Evolutionary conservation across 2,113 vertebrate species (phyloP).

Genomic region (Syngnathoides biaculeatus): DNA sequence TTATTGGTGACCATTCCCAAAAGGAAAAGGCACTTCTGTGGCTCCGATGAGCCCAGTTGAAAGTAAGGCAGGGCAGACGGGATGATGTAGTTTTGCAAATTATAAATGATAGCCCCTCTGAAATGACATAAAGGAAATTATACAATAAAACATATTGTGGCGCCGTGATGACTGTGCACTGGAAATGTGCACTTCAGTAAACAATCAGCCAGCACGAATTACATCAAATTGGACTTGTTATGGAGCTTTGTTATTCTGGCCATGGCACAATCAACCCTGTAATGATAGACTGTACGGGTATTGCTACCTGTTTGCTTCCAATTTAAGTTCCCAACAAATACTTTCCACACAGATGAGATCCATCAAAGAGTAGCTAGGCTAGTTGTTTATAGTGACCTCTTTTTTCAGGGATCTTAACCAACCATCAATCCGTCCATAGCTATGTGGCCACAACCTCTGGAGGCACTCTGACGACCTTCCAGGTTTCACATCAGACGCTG

Average conservation of each 20-base stretch:
- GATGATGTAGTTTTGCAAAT: constrained; percentile 62
- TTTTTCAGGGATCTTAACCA: constrained; percentile 12
- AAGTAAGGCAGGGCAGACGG: constrained; percentile 54
- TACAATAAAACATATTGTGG: constrained; percentile 68
- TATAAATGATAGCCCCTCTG: constrained; percentile 69
- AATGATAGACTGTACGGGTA: constrained; percentile 61
- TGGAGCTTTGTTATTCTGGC: constrained; percentile 54
- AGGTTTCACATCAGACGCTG: constrained; percentile 7
- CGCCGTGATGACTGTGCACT: constrained; percentile 63
- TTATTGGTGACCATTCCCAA: constrained; percentile 64
- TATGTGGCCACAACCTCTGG: not conserved
- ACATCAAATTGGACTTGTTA: constrained; percentile 66
- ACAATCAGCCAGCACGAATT: constrained; percentile 70
- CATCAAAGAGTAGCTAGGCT: constrained; percentile 36
- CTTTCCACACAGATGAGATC: constrained; percentile 40
- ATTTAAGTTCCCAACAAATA: constrained; percentile 61
- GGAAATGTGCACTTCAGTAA: constrained; percentile 72
- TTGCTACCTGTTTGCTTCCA: constrained; percentile 47
- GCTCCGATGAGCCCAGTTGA: constrained; percentile 56
- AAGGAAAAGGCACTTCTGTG: constrained; percentile 54
- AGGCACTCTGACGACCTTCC: constrained; percentile 8
- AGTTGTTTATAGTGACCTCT: constrained; percentile 26
- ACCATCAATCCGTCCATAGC: constrained; percentile 20
- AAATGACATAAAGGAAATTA: constrained; percentile 73
- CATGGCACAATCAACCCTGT: constrained; percentile 68